phyloP scores from a whole-genome alignment of 2,113 vertebrate species.

The Theristicus caerulescens region DNA sequence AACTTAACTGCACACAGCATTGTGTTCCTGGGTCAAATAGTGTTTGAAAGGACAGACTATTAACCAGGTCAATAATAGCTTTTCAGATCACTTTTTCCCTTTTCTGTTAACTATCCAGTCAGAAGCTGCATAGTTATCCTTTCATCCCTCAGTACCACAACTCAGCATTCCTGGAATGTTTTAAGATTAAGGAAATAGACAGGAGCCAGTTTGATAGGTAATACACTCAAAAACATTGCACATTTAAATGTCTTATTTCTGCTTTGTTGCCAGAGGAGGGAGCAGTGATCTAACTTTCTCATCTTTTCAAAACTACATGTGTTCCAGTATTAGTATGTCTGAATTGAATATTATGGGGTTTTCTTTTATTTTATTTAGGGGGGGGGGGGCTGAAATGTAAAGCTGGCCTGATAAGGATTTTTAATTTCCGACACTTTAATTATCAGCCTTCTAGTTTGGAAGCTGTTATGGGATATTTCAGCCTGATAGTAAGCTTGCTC shows the following conservation, averaged over 20 bases:
- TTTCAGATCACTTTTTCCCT: not conserved
- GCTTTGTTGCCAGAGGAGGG: constrained; percentile 27
- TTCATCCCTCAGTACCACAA: not conserved
- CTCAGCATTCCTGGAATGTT: not conserved
- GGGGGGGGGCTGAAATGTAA: not conserved
- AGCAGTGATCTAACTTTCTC: not conserved
- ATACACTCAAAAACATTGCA: not conserved
- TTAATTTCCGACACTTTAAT: not conserved
- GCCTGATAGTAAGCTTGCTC: not conserved
- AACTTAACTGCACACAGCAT: not conserved
- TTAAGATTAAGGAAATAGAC: not conserved
- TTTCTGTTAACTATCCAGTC: not conserved
- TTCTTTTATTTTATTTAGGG: not conserved
- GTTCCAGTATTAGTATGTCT: not conserved
- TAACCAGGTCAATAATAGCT: not conserved
- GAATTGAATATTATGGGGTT: not conserved
- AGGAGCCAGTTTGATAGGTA: not conserved
- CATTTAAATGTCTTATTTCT: not conserved
- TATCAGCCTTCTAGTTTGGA: not conserved
- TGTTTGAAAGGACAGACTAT: not conserved
- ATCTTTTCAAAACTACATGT: not conserved
- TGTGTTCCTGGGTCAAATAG: not conserved
- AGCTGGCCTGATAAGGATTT: not conserved
- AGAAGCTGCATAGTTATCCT: not conserved
- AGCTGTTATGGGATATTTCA: not conserved